Percentiles rank a stretch among this genome's conserved stretches.
These are phyloP conservation scores for Scolopax bukidnonensis DNA, from an alignment of 2,797 vertebrate species.

Conservation along the genomic window DNA sequence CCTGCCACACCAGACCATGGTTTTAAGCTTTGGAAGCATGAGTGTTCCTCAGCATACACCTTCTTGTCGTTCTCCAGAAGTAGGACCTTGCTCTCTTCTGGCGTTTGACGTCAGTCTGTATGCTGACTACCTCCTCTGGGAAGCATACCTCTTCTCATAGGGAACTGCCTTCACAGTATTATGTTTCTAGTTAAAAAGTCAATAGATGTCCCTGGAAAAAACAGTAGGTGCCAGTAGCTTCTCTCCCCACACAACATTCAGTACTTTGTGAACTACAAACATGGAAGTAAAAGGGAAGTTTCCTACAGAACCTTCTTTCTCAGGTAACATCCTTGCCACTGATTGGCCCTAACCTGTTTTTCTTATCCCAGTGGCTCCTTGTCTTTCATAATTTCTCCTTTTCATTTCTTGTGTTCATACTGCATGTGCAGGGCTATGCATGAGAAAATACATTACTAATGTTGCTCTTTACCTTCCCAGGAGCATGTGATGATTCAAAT, in stretches of 20 bases:
- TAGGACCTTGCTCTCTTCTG: neutral
- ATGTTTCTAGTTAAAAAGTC: neutral
- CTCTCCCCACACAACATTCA: neutral
- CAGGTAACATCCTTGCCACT: neutral
- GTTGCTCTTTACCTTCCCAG: neutral
- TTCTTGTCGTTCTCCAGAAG: neutral
- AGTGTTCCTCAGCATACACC: neutral
- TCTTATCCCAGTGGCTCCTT: neutral
- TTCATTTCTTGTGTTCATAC: constrained; percentile 32
- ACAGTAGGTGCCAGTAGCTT: neutral
- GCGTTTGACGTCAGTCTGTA: neutral
- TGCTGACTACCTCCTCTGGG: neutral
- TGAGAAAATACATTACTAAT: constrained; percentile 15
- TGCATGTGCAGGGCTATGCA: neutral
- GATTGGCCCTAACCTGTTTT: constrained; percentile 7
- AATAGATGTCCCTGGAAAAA: neutral
- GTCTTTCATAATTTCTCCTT: constrained; percentile 33
- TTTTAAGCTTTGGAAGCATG: neutral
- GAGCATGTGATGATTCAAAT: neutral
- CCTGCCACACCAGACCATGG: neutral
- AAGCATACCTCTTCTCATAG: neutral
- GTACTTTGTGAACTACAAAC: neutral
- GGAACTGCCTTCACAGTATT: neutral
- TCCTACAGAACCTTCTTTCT: neutral
- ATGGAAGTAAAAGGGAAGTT: neutral